Conservation (phyloP, 2,113 vertebrate species). For the Corythoichthys intestinalis region DNA sequence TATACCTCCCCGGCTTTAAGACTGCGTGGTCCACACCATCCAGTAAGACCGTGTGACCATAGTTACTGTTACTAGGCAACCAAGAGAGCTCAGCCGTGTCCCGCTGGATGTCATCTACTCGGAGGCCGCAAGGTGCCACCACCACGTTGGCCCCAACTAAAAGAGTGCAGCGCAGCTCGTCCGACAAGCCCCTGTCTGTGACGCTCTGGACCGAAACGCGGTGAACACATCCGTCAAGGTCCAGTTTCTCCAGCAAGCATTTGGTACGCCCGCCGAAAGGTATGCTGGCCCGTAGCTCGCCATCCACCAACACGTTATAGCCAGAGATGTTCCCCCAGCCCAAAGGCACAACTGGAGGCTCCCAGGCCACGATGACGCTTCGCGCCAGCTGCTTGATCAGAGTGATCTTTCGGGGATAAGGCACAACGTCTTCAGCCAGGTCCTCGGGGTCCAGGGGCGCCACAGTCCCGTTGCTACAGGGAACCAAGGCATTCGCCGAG, state of each 20-base stretch:
- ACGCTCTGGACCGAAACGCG: constrained; percentile 86
- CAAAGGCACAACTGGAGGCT: constrained; percentile 82
- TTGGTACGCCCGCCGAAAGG: constrained; percentile 81
- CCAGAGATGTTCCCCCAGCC: constrained; percentile 86
- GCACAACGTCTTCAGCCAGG: constrained; percentile 90
- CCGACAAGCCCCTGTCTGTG: constrained; percentile 83
- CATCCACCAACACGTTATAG: constrained; percentile 90
- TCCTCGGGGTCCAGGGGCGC: constrained; percentile 82
- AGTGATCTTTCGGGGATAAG: constrained; percentile 92
- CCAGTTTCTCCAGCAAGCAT: constrained; percentile 90
- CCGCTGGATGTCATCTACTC: constrained; percentile 85
- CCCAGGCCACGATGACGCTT: constrained; percentile 97
- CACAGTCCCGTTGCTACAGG: constrained; percentile 73
- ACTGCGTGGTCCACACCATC: constrained; percentile 85
- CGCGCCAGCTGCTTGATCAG: constrained; percentile 96
- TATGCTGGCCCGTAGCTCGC: constrained; percentile 80
- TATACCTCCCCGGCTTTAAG: constrained; percentile 81
- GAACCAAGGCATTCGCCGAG: constrained; percentile 53
- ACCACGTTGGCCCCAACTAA: constrained; percentile 89
- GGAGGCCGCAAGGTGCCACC: constrained; percentile 85
- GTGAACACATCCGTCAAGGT: constrained; percentile 82
- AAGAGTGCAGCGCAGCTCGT: constrained; percentile 88
- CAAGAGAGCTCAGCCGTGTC: constrained; percentile 90
- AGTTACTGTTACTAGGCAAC: constrained; percentile 96
- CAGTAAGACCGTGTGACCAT: constrained; percentile 88